Evolutionary conservation across 2,113 vertebrate genomes (phyloP), one percentile per base, ranked within the genome.

Genomic region (Epinephelus cyanopodus): DNA sequence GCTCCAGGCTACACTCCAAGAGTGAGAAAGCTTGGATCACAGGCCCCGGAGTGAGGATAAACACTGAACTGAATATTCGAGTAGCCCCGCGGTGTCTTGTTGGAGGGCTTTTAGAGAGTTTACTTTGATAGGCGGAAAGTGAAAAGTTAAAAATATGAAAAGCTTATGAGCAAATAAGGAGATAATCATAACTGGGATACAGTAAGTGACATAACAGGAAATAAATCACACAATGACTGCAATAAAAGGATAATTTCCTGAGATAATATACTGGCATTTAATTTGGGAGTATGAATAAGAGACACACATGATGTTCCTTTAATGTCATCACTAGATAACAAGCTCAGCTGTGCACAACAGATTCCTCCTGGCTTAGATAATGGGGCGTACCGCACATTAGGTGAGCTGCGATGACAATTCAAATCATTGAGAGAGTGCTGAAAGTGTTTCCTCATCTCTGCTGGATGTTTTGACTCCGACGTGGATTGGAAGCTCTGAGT

Each of bases 401-500:
- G 69, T 69, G 85, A 82, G 67, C 73, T 21, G 81, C 18, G 60
- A 77, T 80, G 80, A 88, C 65, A 85, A 81, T 72, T 80, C 63
- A 87, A 58, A 78, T 82, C 54, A 86, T 67, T 74, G 66, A 69
- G 90, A 80, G 76, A 69, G 74, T 10, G 75, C 81, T 80, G 79
- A 88, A 86, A 90, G 91, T 25, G 71, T 86, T 87, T 84, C 80
- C 87, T 86, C 82, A 76, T 87, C 82, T 89, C 79, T 10, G 67
- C 74, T 89, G 90, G 79, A 93, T 90, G 89, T 93, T 93, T 89
- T 86, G 85, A 89, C 79, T 90, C 84, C 57, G 52, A 54, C 23
- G 52, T 82, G 82, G 83, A 83, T 60, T 83, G 89, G 83, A 94
- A 73, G 84, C 90, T 86, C 60, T 92, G 89, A 91, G 85, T 6